Percentiles rank a stretch among this genome's conserved stretches.
Conservation (phyloP, 2,888 invertebrate genomes). For the Arge pagana region DNA sequence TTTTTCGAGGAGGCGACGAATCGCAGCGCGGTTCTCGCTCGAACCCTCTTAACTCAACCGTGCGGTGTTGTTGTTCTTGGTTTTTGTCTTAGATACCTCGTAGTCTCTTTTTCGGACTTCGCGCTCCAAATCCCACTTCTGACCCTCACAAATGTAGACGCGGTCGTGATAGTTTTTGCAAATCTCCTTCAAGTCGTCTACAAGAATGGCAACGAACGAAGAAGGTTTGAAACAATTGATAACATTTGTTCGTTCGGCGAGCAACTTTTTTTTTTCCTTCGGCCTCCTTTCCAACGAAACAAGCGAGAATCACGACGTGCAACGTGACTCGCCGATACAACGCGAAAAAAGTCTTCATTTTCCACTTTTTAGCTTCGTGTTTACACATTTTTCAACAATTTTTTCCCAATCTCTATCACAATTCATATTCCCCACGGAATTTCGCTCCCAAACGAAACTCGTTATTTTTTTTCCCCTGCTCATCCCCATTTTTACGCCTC, state of each 20-base stretch:
- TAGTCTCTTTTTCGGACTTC: conserved; percentile 99
- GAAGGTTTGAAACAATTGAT: not conserved
- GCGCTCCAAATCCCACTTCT: conserved; percentile 99
- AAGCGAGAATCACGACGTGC: not conserved
- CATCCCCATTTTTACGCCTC: too few species aligned
- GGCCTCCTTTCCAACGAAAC: not conserved
- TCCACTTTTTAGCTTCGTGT: too few species aligned
- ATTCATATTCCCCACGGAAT: too few species aligned
- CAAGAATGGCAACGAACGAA: conserved; percentile 57
- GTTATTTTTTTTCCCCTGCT: too few species aligned
- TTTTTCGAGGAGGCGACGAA: too few species aligned
- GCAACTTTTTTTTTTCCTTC: not conserved
- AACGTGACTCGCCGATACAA: not conserved
- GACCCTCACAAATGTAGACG: conserved; percentile 97
- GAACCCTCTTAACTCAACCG: too few species aligned
- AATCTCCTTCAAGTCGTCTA: conserved; percentile 89
- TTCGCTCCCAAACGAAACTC: too few species aligned
- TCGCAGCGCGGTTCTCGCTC: too few species aligned
- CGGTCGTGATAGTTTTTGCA: conserved; percentile 96
- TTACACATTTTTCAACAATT: too few species aligned
- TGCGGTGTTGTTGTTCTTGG: conserved; percentile 29
- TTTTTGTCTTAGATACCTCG: conserved; percentile 79
- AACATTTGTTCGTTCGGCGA: not conserved
- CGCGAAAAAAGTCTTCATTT: not conserved
- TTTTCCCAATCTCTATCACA: too few species aligned